These are phyloP conservation scores for Melanophora roralis DNA, from an alignment of 2,888 invertebrate species.

Conservation along the genomic window DNA sequence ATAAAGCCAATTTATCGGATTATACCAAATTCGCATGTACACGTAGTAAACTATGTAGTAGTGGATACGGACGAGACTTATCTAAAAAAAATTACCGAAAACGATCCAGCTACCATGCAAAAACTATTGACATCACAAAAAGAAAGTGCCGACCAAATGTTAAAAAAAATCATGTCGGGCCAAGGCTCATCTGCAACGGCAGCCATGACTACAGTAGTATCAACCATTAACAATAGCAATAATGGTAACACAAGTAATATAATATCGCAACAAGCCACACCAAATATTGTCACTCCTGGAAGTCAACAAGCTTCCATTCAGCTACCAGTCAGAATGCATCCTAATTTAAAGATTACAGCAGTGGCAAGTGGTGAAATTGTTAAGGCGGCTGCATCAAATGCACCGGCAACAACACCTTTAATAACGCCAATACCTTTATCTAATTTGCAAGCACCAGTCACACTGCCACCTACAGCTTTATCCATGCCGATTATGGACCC, in stretches of 20 bases:
- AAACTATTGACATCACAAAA: slow-evolving; percentile 72
- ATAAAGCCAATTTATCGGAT: slow-evolving; percentile 71
- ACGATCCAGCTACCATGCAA: slow-evolving; percentile 72
- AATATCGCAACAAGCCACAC: not conserved
- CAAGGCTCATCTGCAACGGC: slow-evolving; percentile 63
- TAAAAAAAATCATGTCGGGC: slow-evolving; percentile 70
- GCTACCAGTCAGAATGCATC: slow-evolving; percentile 66
- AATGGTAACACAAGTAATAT: not conserved
- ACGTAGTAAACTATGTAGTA: slow-evolving; percentile 75
- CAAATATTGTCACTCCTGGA: not conserved
- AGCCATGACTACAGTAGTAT: slow-evolving; percentile 51
- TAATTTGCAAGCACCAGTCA: slow-evolving; percentile 51
- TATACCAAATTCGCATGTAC: slow-evolving; percentile 75
- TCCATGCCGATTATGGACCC: too few species aligned
- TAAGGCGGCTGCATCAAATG: slow-evolving; percentile 23
- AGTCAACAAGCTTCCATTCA: slow-evolving; percentile 58
- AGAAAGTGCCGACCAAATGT: slow-evolving; percentile 72
- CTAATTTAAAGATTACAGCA: slow-evolving; percentile 68
- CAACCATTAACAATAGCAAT: slow-evolving; percentile 33
- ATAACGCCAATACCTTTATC: slow-evolving; percentile 63
- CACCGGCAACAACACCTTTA: slow-evolving; percentile 13
- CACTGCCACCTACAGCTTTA: not conserved
- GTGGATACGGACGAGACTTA: slow-evolving; percentile 73
- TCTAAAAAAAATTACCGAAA: slow-evolving; percentile 71
- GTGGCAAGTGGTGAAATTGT: slow-evolving; percentile 65